Conservation (phyloP, 2,888 invertebrate genomes). For the Cistogaster globosa region DNA sequence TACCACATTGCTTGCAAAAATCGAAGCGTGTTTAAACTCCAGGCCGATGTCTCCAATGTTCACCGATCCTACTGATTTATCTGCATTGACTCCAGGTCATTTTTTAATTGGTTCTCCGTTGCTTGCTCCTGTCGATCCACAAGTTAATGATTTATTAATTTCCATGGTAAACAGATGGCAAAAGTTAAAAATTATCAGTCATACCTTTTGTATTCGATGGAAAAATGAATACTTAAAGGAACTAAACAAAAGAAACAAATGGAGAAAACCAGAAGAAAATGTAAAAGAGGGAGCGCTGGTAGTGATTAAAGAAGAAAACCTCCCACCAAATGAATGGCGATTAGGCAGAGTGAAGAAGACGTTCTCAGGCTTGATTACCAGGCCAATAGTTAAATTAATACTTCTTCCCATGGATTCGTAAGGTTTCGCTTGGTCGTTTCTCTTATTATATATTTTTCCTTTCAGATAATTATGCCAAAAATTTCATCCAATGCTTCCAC, state of each 20-base stretch:
- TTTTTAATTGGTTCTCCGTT: not conserved
- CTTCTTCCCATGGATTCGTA: too few relatives aligned
- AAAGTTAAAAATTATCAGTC: not conserved
- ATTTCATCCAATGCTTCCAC: not conserved
- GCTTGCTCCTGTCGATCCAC: not conserved
- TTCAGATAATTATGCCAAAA: too few relatives aligned
- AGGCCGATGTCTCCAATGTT: not conserved
- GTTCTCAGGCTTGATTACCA: not conserved
- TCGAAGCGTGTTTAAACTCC: not conserved
- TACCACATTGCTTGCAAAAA: not conserved
- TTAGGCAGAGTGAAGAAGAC: not conserved
- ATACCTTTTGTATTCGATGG: not conserved
- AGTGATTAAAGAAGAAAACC: not conserved
- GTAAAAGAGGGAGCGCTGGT: not conserved
- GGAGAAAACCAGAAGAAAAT: not conserved
- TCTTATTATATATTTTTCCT: too few relatives aligned
- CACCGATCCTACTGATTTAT: not conserved
- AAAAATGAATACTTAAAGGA: conserved; percentile 3
- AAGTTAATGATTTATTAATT: not conserved
- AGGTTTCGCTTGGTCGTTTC: too few relatives aligned
- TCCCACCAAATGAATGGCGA: conserved; percentile 6
- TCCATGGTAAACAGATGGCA: conserved; percentile 1
- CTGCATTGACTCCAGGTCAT: not conserved
- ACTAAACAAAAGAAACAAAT: not conserved
- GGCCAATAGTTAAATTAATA: too few relatives aligned